Evolutionary conservation across 2,113 vertebrate genomes (phyloP).

Genomic region (Callipepla californica): DNA sequence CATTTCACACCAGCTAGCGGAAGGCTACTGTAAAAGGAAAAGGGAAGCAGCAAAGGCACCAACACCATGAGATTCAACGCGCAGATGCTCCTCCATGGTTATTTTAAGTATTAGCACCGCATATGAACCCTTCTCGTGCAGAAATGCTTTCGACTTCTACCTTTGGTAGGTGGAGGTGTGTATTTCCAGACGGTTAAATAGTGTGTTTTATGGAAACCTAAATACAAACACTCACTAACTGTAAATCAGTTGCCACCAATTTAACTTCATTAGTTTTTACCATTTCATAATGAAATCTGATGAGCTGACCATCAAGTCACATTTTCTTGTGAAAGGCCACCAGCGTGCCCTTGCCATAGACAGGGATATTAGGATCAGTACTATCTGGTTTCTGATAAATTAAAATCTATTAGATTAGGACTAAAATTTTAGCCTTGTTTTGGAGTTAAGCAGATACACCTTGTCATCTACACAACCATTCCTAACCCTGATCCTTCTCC

Average conservation of each 20-base stretch:
- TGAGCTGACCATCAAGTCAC: neutral
- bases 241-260: neutral
- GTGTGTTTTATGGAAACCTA: neutral
- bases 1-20: neutral
- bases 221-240: neutral
- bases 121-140: accelerated
- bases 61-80: too few species aligned
- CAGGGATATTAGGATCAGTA: neutral
- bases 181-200: neutral
- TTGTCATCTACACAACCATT: neutral
- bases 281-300: too few species aligned
- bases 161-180: neutral
- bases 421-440: neutral
- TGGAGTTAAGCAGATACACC: neutral
- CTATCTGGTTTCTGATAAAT: neutral
- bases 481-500: neutral
- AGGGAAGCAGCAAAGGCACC: neutral
- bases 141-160: neutral
- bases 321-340: neutral
- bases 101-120: accelerated
- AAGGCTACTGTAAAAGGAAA: neutral
- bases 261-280: neutral
- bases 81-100: accelerated
- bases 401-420: too few species aligned
- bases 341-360: accelerated